Conservation (phyloP, 2,797 vertebrate genomes). For the Carcharodon carcharias region DNA sequence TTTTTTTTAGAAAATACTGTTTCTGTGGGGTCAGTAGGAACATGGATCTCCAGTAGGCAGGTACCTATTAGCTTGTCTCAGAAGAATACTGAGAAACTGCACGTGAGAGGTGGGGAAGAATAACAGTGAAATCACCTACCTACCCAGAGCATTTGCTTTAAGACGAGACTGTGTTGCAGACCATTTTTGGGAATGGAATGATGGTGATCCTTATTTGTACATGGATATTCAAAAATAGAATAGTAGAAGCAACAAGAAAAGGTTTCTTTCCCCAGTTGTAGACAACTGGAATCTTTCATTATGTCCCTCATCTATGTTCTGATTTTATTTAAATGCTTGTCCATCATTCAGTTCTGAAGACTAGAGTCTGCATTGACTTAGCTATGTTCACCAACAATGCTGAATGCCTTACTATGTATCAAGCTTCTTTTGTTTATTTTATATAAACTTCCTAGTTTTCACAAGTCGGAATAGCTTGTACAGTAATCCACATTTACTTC, state of each 20-base stretch:
- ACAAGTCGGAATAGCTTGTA: neutral
- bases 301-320: neutral
- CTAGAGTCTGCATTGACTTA: no score
- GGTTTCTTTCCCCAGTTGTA: neutral
- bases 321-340: neutral
- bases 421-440: neutral
- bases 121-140: neutral
- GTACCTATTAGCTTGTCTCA: neutral
- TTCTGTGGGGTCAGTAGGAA: neutral
- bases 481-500: neutral
- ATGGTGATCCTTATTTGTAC: neutral
- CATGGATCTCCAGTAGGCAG: neutral
- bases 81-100: neutral
- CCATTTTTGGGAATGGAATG: neutral
- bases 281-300: neutral
- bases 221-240: neutral
- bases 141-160: neutral
- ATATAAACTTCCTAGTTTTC: fast-evolving
- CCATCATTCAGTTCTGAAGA: neutral
- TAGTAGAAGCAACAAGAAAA: neutral
- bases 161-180: neutral
- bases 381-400: neutral
- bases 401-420: neutral
- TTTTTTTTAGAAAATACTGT: neutral
- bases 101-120: neutral